Conservation (phyloP, 2,888 invertebrate species). For the Phengaris arion region DNA sequence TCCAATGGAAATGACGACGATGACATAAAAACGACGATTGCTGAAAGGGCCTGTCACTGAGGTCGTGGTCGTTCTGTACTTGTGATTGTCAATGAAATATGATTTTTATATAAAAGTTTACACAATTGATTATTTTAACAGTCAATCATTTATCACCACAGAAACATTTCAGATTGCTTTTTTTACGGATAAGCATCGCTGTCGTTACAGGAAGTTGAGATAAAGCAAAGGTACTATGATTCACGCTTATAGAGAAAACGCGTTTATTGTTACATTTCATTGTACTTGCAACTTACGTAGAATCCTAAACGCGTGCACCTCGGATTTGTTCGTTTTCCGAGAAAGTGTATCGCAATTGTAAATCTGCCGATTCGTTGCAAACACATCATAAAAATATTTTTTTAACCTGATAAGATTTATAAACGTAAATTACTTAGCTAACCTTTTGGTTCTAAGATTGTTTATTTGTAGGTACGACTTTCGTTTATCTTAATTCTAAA, state of each 20-base stretch:
- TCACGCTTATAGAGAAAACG: constrained; percentile 12
- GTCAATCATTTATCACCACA: too few relatives aligned
- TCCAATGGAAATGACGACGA: too few relatives aligned
- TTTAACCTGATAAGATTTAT: not conserved
- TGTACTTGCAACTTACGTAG: constrained; percentile 12
- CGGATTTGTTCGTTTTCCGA: constrained; percentile 26
- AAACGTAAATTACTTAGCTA: not conserved
- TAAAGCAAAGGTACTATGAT: not conserved
- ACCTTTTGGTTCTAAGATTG: not conserved
- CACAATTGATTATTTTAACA: too few relatives aligned
- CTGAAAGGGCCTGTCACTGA: too few relatives aligned
- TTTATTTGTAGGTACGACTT: not conserved
- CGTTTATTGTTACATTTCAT: constrained; percentile 1
- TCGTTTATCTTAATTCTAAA: not conserved
- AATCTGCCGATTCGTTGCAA: constrained; percentile 19
- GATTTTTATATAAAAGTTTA: too few relatives aligned
- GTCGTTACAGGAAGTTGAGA: not conserved
- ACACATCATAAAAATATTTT: constrained; percentile 11
- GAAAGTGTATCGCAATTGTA: constrained; percentile 25
- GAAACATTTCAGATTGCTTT: not conserved
- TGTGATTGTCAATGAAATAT: too few relatives aligned
- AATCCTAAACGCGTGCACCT: constrained; percentile 14
- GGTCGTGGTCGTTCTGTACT: too few relatives aligned
- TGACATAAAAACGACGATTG: too few relatives aligned
- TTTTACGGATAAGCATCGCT: not conserved